Base-by-base conservation (phyloP, 1,140 invertebrate species). In the Drosophila rhopaloa region DNA sequence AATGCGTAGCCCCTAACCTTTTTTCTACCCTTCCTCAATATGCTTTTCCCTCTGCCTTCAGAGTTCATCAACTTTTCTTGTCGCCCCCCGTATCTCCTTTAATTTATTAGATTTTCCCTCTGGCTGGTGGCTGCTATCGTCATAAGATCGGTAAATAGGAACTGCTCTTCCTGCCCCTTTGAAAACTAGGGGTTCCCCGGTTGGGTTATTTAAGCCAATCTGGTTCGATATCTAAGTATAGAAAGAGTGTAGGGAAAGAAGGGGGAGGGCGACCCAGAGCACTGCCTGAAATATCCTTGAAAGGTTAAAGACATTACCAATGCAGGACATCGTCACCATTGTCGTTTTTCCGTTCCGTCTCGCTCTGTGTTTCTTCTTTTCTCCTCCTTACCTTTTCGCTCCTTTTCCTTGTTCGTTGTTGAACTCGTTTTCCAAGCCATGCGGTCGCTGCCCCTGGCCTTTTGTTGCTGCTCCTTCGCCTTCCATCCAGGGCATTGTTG, bases 291-390 rank as follows among this genome's bases (percentile, higher is more conserved):
- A 90, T 82, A 90, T 90, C 86, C 86, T 90, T 90, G 86, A 90
- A 90, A 90, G 86, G 86, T 90, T 90, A 90, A 90, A 90, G 86
- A 90, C 86, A 88, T 76, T 88, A 66, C 65, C 76, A 78, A 81
- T 66, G 78, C 85, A 90, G 81, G 85, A 85, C 81, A 73, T 60
- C 50, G 60, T 63, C 76, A 43, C 53, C 41, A 55, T 55, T 48
- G 37, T 53, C 57, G 38, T 58, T 35, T 59, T 55, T 55, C 35
- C 57, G 53, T 62, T 58, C 16, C 54, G 47, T 16, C 38, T 37
- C 19, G 19, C 2, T 19, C 46, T 60, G 38, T 29, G 8, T 24
- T 29, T 8, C 11, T 58, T 16, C 29, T 16, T 43, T 4, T 29
- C 48, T 14, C n/a, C 61, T 50, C 44, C 54, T 32, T 35, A 41